Conservation (phyloP, 2,113 vertebrate genomes). For the Sander vitreus region DNA sequence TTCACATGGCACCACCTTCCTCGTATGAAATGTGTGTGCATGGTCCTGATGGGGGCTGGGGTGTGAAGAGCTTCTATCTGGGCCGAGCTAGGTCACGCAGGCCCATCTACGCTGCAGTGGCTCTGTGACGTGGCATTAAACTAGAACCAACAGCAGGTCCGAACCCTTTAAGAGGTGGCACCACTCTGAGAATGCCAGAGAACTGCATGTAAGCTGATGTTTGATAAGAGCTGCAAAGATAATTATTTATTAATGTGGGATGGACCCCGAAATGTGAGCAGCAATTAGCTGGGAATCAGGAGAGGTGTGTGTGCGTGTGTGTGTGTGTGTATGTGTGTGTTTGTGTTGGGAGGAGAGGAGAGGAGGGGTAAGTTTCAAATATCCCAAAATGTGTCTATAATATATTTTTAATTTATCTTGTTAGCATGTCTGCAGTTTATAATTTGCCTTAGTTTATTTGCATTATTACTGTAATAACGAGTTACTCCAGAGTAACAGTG, state of each 20-base stretch:
- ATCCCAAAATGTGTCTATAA: slow-evolving; percentile 16
- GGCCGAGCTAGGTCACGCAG: slow-evolving; percentile 70
- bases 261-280: slow-evolving; percentile 48
- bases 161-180: slow-evolving; percentile 78
- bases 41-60: slow-evolving; percentile 43
- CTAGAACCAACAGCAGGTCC: slow-evolving; percentile 76
- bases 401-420: slow-evolving; percentile 23
- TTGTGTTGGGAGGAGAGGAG: slow-evolving; percentile 21
- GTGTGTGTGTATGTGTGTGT: slow-evolving; percentile 22
- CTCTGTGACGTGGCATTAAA: slow-evolving; percentile 79
- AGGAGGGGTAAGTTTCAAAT: slow-evolving; percentile 41
- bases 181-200: slow-evolving; percentile 56
- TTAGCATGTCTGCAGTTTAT: neutral
- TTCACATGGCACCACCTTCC: slow-evolving; percentile 9
- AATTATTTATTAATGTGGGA: slow-evolving; percentile 45
- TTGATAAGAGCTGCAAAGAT: slow-evolving; percentile 52
- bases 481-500: neutral
- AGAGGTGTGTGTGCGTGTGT: slow-evolving; percentile 28
- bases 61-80: slow-evolving; percentile 50
- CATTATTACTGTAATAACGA: slow-evolving; percentile 1
- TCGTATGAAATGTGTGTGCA: slow-evolving; percentile 29
- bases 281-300: slow-evolving; percentile 26
- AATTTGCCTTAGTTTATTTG: neutral
- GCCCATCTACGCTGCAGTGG: slow-evolving; percentile 65
- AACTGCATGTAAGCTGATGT: slow-evolving; percentile 44